Base-by-base conservation (phyloP, 2,888 invertebrate genomes). In the Dusona sp. region DNA sequence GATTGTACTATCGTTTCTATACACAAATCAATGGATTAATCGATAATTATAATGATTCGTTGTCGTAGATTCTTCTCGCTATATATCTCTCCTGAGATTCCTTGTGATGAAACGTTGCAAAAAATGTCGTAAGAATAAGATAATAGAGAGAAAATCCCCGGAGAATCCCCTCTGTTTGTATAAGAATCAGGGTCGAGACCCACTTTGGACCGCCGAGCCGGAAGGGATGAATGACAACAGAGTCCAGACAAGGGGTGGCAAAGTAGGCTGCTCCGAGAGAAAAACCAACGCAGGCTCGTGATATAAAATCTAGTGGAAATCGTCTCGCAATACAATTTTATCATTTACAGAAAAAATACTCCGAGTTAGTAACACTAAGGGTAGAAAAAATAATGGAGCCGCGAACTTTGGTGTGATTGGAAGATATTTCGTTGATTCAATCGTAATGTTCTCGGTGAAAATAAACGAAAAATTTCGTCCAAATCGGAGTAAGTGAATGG, bases 121-220 rank as follows among this genome's bases (percentile, higher is more conserved):
- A 72, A 65, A 72, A 72, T 64, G 42, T 73, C 72, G 65, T 78
- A 72, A 77, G 51, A 77, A 79, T 25, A 79, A 80, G 45, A 38
- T 36, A 54, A 68, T 25, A 77, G 48, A 68, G 29, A 33, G 45
- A 77, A 79, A 54, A 33, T 70, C 13, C 42, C 16, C 68, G 29
- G 22, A 4, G 25, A 51, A 25, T 42, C 67, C 65, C 74, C 64
- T 77, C 57, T 78, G 86, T 86, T 83, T 86, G 83, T 74, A 67
- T 38, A 74, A 81, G 83, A 86, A 83, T 78, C 75, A 86, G 86
- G 83, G 86, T 79, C 57, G 83, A 79, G 86, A 83, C 77, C 70
- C 86, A 83, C 83, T 73, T 65, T 77, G 87, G 85, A 82, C 70
- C 81, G 73, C 85, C 77, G 84, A 89, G 85, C 87, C 82, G 87